Base-by-base conservation (phyloP, 2,797 vertebrate genomes). In the Rhyacichthys aspro region DNA sequence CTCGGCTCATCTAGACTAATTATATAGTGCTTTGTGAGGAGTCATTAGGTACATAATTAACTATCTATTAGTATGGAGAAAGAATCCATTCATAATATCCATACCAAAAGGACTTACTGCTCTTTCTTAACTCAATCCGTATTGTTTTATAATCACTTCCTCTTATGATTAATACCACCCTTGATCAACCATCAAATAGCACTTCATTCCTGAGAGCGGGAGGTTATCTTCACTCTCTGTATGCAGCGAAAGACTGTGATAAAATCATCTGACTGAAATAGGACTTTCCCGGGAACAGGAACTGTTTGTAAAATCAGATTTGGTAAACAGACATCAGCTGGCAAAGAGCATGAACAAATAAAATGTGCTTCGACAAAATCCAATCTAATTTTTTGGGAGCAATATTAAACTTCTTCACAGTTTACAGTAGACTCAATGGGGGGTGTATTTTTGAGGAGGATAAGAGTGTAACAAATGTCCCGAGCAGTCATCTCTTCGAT, bases 31-130 rank as follows among this genome's bases (percentile, higher is more conserved):
- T 89, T 90, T 87, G 87, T 84, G 86, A 86, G 76, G 87, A 90
- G 88, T 91, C 89, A 91, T 92, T 91, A 90, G 84, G 86, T 86
- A 76, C 86, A 88, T 89, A 90, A 90, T 92, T 91, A 92, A 92
- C 86, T 87, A 82, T 87, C 81, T 90, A 91, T 92, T 91, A 91
- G 86, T 79, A 88, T 85, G 86, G 63, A 81, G 83, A 80, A 81
- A 84, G 85, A 86, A 84, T 76, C 80, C 85, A 91, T 92, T 91
- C 85, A 86, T 91, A 91, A 90, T 78, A 85, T 83, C 74, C 59
- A 82, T 68, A 78, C 72, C 71, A 70, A 83, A 79, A 84, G 61
- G 78, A 81, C 74, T 79, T 61, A 70, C 67, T 67, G 70, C 68
- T 86, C 82, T 78, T 78, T 86, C 68, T 86, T 79, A 80, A 81